phyloP scores from a whole-genome alignment of 2,888 invertebrate species.

The Melanargia galathea region DNA sequence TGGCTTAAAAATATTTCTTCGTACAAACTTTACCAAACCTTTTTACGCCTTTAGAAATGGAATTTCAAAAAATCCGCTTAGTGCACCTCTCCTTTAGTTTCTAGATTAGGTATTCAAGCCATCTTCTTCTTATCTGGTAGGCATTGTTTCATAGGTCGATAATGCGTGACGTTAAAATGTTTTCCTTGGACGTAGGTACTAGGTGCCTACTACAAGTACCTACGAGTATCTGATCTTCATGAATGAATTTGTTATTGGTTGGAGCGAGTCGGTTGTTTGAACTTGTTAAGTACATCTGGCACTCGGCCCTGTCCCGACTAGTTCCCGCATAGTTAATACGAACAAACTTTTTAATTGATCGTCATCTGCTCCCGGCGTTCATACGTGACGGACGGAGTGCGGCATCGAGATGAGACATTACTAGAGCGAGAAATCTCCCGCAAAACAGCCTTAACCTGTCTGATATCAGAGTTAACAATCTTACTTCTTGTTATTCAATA shows the following conservation, averaged over 20 bases:
- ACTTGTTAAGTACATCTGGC: slow-evolving; percentile 72
- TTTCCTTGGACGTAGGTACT: slow-evolving; percentile 25
- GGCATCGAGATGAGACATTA: not conserved
- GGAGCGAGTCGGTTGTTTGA: slow-evolving; percentile 49
- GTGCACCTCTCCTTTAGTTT: no score
- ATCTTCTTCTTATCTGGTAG: no score
- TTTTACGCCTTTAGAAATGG: no score
- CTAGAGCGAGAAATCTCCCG: not conserved
- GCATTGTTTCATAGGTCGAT: slow-evolving; percentile 11
- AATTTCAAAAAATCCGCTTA: no score
- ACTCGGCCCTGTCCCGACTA: slow-evolving; percentile 57
- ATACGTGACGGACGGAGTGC: slow-evolving; percentile 60
- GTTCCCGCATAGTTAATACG: slow-evolving; percentile 76
- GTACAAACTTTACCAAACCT: no score
- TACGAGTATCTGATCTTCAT: slow-evolving; percentile 15
- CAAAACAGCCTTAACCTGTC: not conserved
- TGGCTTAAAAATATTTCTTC: no score
- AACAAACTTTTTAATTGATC: slow-evolving; percentile 79
- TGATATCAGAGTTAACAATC: not conserved
- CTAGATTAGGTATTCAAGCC: no score
- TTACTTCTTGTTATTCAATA: not conserved
- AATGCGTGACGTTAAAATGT: slow-evolving; percentile 1
- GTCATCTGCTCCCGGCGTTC: slow-evolving; percentile 71
- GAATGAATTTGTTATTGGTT: slow-evolving; percentile 34
- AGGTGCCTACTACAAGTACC: not conserved